Evolutionary conservation across 2,888 invertebrate species (phyloP), one percentile per base, ranked within the genome.

Genomic region (Conchocele bisecta): DNA sequence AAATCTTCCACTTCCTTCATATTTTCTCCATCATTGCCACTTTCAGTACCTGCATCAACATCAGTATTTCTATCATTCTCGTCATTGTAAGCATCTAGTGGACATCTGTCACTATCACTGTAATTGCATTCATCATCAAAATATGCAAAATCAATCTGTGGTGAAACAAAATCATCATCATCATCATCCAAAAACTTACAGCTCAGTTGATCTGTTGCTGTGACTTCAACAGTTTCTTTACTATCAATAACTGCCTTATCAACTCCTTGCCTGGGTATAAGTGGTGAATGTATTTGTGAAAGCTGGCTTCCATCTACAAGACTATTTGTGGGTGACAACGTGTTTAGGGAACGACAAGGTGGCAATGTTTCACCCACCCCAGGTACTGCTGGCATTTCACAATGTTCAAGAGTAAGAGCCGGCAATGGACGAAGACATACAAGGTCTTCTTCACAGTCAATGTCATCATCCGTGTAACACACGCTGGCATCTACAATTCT

Each of bases 111-210:
- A 17, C 17, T 15, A 22, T 24, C 24, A 26, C 15, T 50, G 26
- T 26, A 26, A 11, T 35, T 13, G 11, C 37, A 51, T 6, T 51
- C 33, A 4, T 15, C 5, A 7, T 31, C 51, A 9, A 26, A 24
- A 31, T 51, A 15, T 20, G 33, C 20, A n/a, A 6, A 51, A 17
- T 67, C 46, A 26, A 59, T 63, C 17, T 70, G 51, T 54, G 66
- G 60, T 3, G 64, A 70, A 13, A n/a, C 15, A 58, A 64, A 46
- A 9, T 44, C 57, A 57, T 50, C 29, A 35, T 58, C 58, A 37
- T 63, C 63, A 54, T 63, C 48, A 51, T 68, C 68, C 22, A 68
- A 64, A 35, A 74, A 68, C 13, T 33, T 46, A 39, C 73, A 68
- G 35, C 56, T 64, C 11, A 68, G 48, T 11, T 28, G 17, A 41